phyloP scores from a whole-genome alignment of 2,797 vertebrate species.

The Muraenolepis orangiensis region DNA sequence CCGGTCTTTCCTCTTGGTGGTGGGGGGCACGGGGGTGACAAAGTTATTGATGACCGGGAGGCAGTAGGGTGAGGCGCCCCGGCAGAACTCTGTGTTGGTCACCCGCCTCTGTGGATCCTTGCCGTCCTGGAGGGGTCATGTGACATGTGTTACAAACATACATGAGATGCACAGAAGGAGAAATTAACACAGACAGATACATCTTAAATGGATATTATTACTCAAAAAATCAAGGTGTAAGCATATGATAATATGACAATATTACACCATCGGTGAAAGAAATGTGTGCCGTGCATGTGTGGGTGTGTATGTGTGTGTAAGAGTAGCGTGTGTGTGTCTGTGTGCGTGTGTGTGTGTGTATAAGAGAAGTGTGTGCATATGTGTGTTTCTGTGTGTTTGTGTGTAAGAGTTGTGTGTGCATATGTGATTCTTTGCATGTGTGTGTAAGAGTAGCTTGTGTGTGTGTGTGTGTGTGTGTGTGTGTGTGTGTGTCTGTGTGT shows the following conservation, averaged over 20 bases:
- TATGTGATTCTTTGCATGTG: not conserved
- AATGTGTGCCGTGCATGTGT: conserved; percentile 1
- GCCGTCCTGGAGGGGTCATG: conserved; percentile 56
- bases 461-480: not conserved
- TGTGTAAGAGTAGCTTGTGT: not conserved
- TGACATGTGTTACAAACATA: not conserved
- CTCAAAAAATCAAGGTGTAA: not conserved
- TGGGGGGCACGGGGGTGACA: conserved; percentile 77
- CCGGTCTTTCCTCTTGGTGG: conserved; percentile 66
- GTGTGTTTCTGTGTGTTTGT: too few relatives aligned
- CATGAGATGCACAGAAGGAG: not conserved
- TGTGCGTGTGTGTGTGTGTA: not conserved
- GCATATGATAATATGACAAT: not conserved
- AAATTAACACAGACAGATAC: not conserved
- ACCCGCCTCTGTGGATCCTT: conserved; percentile 58
- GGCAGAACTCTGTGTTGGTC: conserved; percentile 54
- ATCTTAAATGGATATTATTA: not conserved
- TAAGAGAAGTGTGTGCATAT: not conserved
- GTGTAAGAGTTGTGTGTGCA: too few relatives aligned
- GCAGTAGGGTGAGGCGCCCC: conserved; percentile 70
- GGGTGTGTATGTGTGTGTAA: not conserved
- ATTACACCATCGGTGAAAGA: not conserved
- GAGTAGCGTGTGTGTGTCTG: not conserved
- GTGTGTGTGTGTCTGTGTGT: not conserved
- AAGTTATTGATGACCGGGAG: conserved; percentile 79